Evolutionary conservation across 2,888 invertebrate species (phyloP).

Genomic region (Molorchus minor): DNA sequence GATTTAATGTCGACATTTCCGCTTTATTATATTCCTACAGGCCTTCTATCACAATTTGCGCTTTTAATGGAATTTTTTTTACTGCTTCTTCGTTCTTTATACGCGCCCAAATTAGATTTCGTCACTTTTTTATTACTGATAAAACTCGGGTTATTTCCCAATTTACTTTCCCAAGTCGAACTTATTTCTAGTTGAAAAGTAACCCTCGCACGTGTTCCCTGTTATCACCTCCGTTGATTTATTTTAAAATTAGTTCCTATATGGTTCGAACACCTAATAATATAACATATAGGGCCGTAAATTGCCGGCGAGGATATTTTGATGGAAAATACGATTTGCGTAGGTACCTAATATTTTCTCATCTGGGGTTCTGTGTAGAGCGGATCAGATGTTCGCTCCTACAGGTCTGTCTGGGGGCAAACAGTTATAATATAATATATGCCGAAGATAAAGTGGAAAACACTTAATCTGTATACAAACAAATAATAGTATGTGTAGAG

Average conservation of each 20-base stretch:
- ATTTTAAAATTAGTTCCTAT: neutral
- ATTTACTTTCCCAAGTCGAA: neutral
- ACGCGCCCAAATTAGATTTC: constrained; percentile 6
- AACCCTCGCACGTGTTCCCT: neutral
- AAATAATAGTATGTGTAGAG: no score
- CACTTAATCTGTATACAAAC: no score
- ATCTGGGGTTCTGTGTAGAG: neutral
- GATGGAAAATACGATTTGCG: neutral
- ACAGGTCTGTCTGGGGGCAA: no score
- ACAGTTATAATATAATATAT: no score
- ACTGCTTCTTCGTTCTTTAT: constrained; percentile 2
- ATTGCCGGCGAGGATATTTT: neutral
- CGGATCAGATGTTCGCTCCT: neutral
- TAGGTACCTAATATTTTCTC: neutral
- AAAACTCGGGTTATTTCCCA: constrained; percentile 3
- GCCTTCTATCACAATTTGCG: constrained; percentile 10
- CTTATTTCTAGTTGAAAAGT: neutral
- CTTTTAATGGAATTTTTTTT: constrained; percentile 10
- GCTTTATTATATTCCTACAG: constrained; percentile 6
- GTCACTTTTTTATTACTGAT: constrained; percentile 12
- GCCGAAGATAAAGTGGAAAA: no score
- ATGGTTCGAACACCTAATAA: neutral
- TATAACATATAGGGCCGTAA: neutral
- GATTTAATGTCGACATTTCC: constrained; percentile 10
- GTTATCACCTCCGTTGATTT: neutral